Conservation (phyloP, 2,113 vertebrate species). For the Sander lucioperca region DNA sequence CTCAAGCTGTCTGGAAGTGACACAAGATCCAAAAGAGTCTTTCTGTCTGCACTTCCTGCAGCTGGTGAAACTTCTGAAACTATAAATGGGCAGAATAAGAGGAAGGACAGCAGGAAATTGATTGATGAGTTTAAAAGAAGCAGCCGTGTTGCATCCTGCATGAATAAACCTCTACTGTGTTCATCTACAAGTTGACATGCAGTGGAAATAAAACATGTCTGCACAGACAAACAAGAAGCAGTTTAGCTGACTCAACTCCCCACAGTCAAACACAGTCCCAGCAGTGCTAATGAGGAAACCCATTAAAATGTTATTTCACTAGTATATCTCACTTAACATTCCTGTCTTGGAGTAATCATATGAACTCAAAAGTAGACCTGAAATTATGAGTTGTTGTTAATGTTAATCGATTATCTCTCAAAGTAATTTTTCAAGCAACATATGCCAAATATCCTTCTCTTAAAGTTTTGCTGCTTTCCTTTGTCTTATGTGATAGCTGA, state of each 20-base stretch:
- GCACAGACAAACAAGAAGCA: conserved; percentile 7
- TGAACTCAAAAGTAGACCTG: not conserved
- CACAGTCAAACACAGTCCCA: conserved; percentile 9
- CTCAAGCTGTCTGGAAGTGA: not conserved
- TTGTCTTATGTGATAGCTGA: not conserved
- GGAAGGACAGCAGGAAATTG: conserved; percentile 11
- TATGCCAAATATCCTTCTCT: not conserved
- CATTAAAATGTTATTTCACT: conserved; percentile 37
- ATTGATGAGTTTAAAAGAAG: conserved; percentile 18
- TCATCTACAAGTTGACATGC: conserved; percentile 2
- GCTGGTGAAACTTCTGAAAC: conserved; percentile 12
- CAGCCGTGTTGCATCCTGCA: conserved; percentile 18
- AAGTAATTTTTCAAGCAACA: not conserved
- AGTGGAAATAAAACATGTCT: conserved; percentile 14
- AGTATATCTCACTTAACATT: not conserved
- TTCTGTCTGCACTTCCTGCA: conserved; percentile 14
- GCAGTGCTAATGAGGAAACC: conserved; percentile 47
- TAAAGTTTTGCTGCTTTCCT: not conserved
- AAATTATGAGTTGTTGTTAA: no score
- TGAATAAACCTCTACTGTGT: conserved; percentile 10
- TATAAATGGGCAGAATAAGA: not conserved
- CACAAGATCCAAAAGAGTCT: conserved; percentile 3
- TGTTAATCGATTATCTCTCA: not conserved
- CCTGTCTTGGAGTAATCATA: not conserved
- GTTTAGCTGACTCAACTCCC: conserved; percentile 54